phyloP scores from a whole-genome alignment of 2,888 invertebrate species.

The Tuta absoluta region DNA sequence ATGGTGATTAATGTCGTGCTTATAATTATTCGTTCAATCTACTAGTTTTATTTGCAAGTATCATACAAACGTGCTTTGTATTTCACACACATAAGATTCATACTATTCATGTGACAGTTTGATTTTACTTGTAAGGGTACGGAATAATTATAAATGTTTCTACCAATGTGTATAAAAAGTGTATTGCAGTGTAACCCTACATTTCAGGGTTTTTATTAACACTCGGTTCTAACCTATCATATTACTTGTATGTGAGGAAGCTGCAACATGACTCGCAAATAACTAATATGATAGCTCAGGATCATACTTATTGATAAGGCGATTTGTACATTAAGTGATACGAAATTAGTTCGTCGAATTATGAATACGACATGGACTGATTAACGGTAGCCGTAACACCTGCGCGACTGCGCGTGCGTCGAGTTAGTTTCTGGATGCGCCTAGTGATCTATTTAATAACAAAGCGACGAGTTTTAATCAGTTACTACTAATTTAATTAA shows the following conservation, averaged over 20 bases:
- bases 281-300: conserved; percentile 3
- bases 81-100: background rate
- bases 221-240: conserved; percentile 12
- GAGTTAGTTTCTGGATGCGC: conserved; percentile 26
- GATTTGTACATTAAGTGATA: conserved; percentile 34
- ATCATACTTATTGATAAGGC: conserved; percentile 25
- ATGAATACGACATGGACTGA: conserved; percentile 51
- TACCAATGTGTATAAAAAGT: conserved; percentile 1
- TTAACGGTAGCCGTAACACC: conserved; percentile 45
- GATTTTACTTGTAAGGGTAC: conserved; percentile 1
- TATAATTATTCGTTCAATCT: background rate
- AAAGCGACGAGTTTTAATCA: conserved; percentile 26
- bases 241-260: background rate
- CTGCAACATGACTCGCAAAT: conserved; percentile 17
- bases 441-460: conserved; percentile 31
- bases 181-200: background rate
- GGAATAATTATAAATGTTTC: conserved; percentile 5
- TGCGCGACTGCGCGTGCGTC: conserved; percentile 27
- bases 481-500: conserved; percentile 31
- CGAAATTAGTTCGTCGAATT: conserved; percentile 41
- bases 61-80: conserved; percentile 1
- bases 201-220: conserved; percentile 3
- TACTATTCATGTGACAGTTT: background rate
- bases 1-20: conserved; percentile 1
- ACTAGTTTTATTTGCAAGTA: background rate